Percentiles rank a stretch among this genome's conserved stretches.
Conservation (phyloP, 2,113 vertebrate species). For the Onychostruthus taczanowskii region DNA sequence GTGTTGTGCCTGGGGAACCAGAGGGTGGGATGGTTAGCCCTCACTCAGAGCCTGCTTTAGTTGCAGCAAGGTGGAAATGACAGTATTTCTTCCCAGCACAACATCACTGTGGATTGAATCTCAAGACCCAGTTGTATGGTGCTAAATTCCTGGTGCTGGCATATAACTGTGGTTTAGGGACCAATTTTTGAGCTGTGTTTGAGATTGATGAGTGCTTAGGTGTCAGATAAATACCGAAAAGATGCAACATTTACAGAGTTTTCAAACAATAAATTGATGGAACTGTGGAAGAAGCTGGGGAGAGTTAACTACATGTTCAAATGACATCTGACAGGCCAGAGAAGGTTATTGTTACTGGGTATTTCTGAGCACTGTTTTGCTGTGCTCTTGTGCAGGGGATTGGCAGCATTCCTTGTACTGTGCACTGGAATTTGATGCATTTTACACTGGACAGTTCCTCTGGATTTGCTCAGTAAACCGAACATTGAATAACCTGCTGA, state of each 20-base stretch:
- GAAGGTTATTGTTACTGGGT: not conserved
- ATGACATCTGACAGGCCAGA: not conserved
- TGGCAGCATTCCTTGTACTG: not conserved
- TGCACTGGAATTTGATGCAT: not conserved
- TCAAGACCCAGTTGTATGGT: not conserved
- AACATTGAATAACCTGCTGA: not conserved
- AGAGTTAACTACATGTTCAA: not conserved
- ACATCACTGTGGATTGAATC: rapidly evolving
- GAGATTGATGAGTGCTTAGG: not conserved
- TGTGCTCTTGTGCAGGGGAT: rapidly evolving
- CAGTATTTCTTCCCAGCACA: not conserved
- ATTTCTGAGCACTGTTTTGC: not conserved
- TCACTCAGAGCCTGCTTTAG: not conserved
- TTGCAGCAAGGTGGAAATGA: not conserved
- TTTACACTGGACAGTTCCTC: not conserved
- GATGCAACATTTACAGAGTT: not conserved
- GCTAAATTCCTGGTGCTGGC: not conserved
- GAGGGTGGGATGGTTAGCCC: not conserved
- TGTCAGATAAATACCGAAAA: not conserved
- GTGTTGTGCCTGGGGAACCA: not conserved
- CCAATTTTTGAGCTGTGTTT: not conserved
- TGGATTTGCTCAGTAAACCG: not conserved
- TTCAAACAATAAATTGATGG: not conserved
- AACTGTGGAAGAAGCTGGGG: not conserved
- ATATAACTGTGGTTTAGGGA: not conserved